Percentiles rank a stretch among this genome's conserved stretches.
phyloP scores from a whole-genome alignment of 2,888 invertebrate genomes.

The Drosophila anceps region DNA sequence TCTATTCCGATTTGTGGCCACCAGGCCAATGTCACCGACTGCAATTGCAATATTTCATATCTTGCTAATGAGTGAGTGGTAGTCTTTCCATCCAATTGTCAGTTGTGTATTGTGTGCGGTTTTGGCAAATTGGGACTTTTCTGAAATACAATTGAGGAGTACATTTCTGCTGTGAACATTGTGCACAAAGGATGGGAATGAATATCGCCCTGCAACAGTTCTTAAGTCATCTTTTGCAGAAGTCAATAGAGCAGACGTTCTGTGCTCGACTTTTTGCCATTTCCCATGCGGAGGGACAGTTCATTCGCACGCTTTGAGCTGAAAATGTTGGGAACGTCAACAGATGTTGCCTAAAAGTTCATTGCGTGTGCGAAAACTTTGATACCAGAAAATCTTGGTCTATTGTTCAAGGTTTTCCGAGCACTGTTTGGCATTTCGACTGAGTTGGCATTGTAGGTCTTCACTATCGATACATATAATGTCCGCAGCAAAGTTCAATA shows the following conservation, averaged over 20 bases:
- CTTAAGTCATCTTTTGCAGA: conserved; percentile 55
- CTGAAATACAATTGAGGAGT: conserved; percentile 39
- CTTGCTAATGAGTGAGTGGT: not conserved
- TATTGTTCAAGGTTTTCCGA: conserved; percentile 41
- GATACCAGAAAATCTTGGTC: conserved; percentile 33
- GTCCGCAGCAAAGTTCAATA: not conserved
- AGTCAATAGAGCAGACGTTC: conserved; percentile 58
- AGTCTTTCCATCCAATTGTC: not conserved
- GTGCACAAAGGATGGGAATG: conserved; percentile 23
- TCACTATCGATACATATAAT: conserved; percentile 9
- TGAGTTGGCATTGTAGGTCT: conserved; percentile 10
- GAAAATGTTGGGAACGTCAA: conserved; percentile 35
- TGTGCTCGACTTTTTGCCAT: conserved; percentile 27
- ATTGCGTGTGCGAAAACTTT: conserved; percentile 62
- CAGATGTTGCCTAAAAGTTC: conserved; percentile 38
- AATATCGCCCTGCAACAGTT: conserved; percentile 52
- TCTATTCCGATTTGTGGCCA: not conserved
- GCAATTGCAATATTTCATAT: not conserved
- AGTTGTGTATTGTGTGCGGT: not conserved
- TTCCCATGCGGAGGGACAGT: not conserved
- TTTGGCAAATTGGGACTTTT: conserved; percentile 22
- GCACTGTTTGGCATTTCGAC: conserved; percentile 31
- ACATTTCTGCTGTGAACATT: conserved; percentile 18
- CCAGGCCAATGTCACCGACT: not conserved
- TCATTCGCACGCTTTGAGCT: not conserved